phyloP scores from a whole-genome alignment of 2,797 vertebrate species.

The Mallotus villosus region DNA sequence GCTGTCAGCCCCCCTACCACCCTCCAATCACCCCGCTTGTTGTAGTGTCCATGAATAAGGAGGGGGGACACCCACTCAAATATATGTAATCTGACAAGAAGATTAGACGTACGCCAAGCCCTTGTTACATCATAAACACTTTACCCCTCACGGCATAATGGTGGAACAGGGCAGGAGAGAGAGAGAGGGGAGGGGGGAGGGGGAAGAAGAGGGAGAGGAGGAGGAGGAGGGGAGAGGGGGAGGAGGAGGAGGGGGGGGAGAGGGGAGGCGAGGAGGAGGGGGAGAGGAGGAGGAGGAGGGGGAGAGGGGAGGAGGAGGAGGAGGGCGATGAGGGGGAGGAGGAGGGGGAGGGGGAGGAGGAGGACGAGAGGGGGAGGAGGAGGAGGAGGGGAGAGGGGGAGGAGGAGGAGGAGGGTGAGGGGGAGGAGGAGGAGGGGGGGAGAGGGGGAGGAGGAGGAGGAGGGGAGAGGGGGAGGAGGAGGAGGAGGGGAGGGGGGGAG shows the following conservation, averaged over 20 bases:
- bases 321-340: not conserved
- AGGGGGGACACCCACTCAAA: constrained; percentile 5
- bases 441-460: not conserved
- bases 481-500: no score
- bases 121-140: constrained; percentile 10
- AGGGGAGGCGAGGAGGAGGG: no score
- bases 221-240: not conserved
- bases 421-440: not conserved
- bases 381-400: not conserved
- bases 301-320: not conserved
- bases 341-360: no score
- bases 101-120: not conserved
- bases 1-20: not conserved
- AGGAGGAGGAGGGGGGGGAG: not conserved
- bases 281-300: not conserved
- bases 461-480: not conserved
- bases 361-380: no score
- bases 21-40: not conserved
- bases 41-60: no score
- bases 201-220: not conserved
- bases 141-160: constrained; percentile 23
- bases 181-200: not conserved
- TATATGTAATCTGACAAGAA: not conserved
- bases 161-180: not conserved
- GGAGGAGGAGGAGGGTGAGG: not conserved